Percentiles rank a stretch among this genome's conserved stretches.
These are phyloP conservation scores for Dryas iulia DNA, from an alignment of 1,140 invertebrate species.

Conservation along the genomic window DNA sequence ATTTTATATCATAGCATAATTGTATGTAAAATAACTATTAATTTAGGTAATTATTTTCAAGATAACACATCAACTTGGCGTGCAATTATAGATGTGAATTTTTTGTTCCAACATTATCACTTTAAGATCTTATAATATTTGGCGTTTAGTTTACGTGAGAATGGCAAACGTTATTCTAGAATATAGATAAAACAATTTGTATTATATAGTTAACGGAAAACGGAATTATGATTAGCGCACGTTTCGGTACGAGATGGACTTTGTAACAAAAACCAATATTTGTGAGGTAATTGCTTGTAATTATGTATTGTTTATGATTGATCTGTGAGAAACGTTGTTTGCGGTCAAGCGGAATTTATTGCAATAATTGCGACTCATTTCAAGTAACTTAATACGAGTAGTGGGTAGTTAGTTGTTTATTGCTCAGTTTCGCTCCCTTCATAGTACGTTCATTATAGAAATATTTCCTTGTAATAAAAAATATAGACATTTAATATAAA, in stretches of 20 bases:
- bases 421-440: not conserved
- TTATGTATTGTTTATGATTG: constrained; percentile 21
- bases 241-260: constrained; percentile 9
- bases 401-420: not conserved
- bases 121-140: constrained; percentile 11
- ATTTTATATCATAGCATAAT: not conserved
- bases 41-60: constrained; percentile 16
- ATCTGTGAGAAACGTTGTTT: constrained; percentile 27
- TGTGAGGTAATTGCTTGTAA: constrained; percentile 18
- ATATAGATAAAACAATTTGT: constrained; percentile 9
- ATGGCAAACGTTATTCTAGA: constrained; percentile 2
- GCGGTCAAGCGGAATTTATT: constrained; percentile 24
- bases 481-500: not conserved
- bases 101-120: constrained; percentile 10
- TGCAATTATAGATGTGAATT: constrained; percentile 5
- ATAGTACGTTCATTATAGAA: not conserved
- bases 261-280: constrained; percentile 22
- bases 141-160: constrained; percentile 18
- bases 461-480: not conserved
- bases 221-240: constrained; percentile 7
- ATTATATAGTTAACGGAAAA: constrained; percentile 1
- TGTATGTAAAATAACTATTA: not conserved
- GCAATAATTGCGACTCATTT: constrained; percentile 22
- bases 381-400: not conserved
- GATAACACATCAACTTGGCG: constrained; percentile 5